Evolutionary conservation across 2,797 vertebrate genomes (phyloP).

Genomic region (Poeciliopsis turneri): DNA sequence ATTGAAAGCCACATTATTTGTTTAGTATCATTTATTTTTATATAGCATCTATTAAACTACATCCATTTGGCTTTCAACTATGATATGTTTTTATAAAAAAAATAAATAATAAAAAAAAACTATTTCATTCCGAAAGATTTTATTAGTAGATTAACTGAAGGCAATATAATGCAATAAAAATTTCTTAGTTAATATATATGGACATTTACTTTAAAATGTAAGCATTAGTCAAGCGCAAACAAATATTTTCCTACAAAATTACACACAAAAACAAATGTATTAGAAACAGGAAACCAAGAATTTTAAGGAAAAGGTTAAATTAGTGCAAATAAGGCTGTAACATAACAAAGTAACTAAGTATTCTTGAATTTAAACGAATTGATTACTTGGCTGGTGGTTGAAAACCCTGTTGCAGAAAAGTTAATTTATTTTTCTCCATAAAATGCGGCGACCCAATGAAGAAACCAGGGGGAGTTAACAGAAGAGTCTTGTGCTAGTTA

Average conservation of each 20-base stretch:
- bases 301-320: background rate
- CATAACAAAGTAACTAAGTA: background rate
- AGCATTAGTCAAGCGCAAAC: background rate
- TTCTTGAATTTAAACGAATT: background rate
- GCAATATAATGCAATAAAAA: background rate
- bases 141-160: background rate
- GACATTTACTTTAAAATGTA: background rate
- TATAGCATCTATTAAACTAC: background rate
- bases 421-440: background rate
- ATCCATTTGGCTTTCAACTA: background rate
- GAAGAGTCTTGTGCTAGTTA: conserved; percentile 47
- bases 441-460: background rate
- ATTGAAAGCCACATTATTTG: background rate
- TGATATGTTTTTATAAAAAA: background rate
- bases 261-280: background rate
- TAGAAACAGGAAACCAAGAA: background rate
- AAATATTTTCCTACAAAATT: background rate
- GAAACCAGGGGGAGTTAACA: conserved; percentile 23
- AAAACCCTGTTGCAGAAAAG: background rate
- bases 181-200: background rate
- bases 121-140: background rate
- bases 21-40: background rate
- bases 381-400: background rate
- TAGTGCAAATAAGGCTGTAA: background rate
- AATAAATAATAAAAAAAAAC: background rate